Evolutionary conservation across 2,797 vertebrate genomes (phyloP).

Genomic region (Poecilia gillii): DNA sequence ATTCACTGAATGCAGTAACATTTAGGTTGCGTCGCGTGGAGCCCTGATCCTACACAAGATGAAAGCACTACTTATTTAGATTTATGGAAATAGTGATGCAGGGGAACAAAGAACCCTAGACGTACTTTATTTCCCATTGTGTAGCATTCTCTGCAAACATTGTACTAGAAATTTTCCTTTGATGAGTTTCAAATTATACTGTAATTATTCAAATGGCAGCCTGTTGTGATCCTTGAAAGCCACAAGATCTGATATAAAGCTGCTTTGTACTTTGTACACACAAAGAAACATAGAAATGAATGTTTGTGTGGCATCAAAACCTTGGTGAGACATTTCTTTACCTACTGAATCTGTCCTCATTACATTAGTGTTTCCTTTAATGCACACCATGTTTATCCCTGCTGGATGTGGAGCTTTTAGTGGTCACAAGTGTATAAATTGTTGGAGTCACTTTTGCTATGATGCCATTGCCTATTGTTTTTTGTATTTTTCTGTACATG

Average conservation of each 20-base stretch:
- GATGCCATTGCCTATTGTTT: background rate
- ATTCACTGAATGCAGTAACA: constrained; percentile 44
- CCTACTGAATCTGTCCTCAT: constrained; percentile 23
- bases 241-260: constrained; percentile 22
- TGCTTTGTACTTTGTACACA: constrained; percentile 1
- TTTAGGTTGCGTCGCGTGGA: constrained; percentile 40
- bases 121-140: constrained; percentile 18
- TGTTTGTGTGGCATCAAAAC: constrained; percentile 36
- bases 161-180: constrained; percentile 12
- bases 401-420: constrained; percentile 36
- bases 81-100: constrained; percentile 30
- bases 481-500: background rate
- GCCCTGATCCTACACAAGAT: constrained; percentile 21
- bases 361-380: constrained; percentile 43
- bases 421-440: background rate
- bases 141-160: constrained; percentile 12
- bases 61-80: constrained; percentile 33
- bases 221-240: constrained; percentile 40
- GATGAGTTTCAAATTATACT: constrained; percentile 35
- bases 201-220: constrained; percentile 27
- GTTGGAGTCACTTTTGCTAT: background rate
- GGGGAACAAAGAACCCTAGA: constrained; percentile 21
- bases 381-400: constrained; percentile 57
- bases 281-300: constrained; percentile 17
- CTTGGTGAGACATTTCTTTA: background rate